These are phyloP conservation scores for Lethrus apterus DNA, from an alignment of 1,140 invertebrate genomes.

Conservation along the genomic window DNA sequence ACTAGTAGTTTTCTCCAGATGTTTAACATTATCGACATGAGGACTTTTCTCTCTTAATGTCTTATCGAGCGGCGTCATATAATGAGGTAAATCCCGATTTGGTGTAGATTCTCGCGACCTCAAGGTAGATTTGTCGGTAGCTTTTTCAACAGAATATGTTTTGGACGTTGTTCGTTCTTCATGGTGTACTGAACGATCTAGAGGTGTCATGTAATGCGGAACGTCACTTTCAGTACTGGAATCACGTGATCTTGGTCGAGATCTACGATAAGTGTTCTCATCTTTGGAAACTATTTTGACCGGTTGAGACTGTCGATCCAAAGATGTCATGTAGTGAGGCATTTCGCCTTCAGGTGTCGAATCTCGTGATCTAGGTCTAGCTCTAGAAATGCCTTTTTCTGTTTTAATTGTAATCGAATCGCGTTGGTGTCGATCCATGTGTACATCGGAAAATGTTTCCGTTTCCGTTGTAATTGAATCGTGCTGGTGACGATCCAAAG, in stretches of 20 bases:
- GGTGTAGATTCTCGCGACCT: conserved; percentile 13
- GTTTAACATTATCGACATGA: conserved; percentile 23
- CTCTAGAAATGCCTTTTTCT: too few species aligned
- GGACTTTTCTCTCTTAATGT: conserved; percentile 30
- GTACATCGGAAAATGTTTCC: not conserved
- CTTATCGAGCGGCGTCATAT: conserved; percentile 37
- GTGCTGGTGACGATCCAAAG: conserved; percentile 30
- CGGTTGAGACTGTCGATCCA: too few species aligned
- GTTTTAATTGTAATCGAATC: not conserved
- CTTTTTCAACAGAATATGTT: not conserved
- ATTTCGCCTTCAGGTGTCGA: conserved; percentile 26
- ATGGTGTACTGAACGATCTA: conserved; percentile 11
- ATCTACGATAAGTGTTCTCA: not conserved
- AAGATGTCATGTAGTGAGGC: conserved; percentile 38
- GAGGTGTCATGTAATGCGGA: conserved; percentile 20
- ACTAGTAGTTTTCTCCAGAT: not conserved
- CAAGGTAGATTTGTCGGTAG: not conserved
- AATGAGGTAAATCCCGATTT: conserved; percentile 33
- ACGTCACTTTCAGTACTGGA: conserved; percentile 8
- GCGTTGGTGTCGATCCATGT: conserved; percentile 1
- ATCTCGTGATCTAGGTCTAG: conserved; percentile 8
- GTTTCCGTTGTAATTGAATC: too few species aligned
- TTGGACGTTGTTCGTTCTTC: not conserved
- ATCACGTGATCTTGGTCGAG: not conserved
- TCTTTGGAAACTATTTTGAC: too few species aligned